These are phyloP conservation scores for Lysandra bellargus DNA, from an alignment of 2,888 invertebrate genomes.

Conservation along the genomic window DNA sequence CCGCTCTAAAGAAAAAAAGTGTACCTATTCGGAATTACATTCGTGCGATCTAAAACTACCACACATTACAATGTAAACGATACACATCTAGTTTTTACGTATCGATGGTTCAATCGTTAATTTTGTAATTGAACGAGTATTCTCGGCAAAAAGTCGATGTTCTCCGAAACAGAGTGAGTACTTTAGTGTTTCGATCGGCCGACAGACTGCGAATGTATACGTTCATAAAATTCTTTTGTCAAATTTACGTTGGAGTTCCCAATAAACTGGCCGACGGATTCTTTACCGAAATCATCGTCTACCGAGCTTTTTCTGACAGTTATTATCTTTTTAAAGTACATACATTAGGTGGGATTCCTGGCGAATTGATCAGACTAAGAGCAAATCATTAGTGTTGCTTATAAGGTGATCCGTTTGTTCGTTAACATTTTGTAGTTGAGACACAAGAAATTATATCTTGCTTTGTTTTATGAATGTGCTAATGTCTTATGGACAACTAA, in stretches of 20 bases:
- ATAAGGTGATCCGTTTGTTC: conserved; percentile 2
- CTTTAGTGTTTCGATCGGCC: conserved; percentile 65
- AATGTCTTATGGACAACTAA: too few species aligned
- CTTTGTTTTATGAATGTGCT: background rate
- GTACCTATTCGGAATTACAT: too few species aligned
- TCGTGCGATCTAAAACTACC: background rate
- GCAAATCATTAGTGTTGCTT: conserved; percentile 4
- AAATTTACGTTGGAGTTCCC: conserved; percentile 73
- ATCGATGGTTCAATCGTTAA: conserved; percentile 70
- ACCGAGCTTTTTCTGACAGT: conserved; percentile 61
- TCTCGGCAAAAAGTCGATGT: conserved; percentile 66
- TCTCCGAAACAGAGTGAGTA: conserved; percentile 63
- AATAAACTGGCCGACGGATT: conserved; percentile 64
- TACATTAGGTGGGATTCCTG: conserved; percentile 38
- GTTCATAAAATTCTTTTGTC: conserved; percentile 79
- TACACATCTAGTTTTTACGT: conserved; percentile 21
- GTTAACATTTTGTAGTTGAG: background rate
- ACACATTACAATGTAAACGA: background rate
- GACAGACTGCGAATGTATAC: conserved; percentile 68
- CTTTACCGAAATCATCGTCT: conserved; percentile 72
- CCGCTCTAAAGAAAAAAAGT: too few species aligned
- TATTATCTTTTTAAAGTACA: conserved; percentile 59
- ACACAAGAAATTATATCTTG: background rate
- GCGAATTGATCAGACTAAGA: conserved; percentile 34
- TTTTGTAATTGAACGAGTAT: conserved; percentile 76